These are phyloP conservation scores for Idaea dimidiata DNA, from an alignment of 2,888 invertebrate genomes.

Conservation along the genomic window DNA sequence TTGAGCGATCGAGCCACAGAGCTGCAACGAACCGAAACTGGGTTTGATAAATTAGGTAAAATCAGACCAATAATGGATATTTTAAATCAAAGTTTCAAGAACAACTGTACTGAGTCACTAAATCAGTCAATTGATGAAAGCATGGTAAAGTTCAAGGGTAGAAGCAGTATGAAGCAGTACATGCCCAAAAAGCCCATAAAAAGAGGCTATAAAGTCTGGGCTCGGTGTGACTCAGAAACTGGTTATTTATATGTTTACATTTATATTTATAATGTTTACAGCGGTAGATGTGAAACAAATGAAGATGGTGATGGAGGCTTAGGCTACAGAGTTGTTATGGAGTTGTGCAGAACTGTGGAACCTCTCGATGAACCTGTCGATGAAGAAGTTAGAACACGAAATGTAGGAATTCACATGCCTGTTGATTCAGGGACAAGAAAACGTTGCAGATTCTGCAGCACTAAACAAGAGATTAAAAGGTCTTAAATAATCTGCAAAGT, in stretches of 20 bases:
- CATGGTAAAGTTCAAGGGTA: slow-evolving; percentile 20
- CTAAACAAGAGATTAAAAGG: slow-evolving; percentile 22
- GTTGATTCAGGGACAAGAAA: slow-evolving; percentile 16
- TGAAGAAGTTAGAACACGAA: slow-evolving; percentile 14
- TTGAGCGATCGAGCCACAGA: slow-evolving; percentile 21
- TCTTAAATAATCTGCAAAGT: slow-evolving; percentile 13
- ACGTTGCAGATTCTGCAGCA: slow-evolving; percentile 28
- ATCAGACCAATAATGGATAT: slow-evolving; percentile 20
- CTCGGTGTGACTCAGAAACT: slow-evolving; percentile 15
- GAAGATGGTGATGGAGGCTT: slow-evolving; percentile 13
- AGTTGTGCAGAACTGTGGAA: slow-evolving; percentile 10
- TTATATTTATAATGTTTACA: slow-evolving; percentile 15
- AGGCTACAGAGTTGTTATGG: slow-evolving; percentile 15
- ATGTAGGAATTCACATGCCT: slow-evolving; percentile 31
- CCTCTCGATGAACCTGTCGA: slow-evolving; percentile 13
- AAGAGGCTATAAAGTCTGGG: slow-evolving; percentile 15
- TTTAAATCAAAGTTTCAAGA: slow-evolving; percentile 20
- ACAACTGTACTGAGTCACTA: slow-evolving; percentile 14
- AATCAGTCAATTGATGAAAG: slow-evolving; percentile 19
- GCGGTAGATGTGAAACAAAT: slow-evolving; percentile 9
- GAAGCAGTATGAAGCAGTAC: slow-evolving; percentile 12
- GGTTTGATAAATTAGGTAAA: slow-evolving; percentile 29
- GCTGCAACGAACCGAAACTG: slow-evolving; percentile 16
- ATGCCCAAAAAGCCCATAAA: slow-evolving; percentile 20
- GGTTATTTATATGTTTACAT: slow-evolving; percentile 18